Conservation (phyloP, 2,113 vertebrate species). For the Lophura nycthemera region DNA sequence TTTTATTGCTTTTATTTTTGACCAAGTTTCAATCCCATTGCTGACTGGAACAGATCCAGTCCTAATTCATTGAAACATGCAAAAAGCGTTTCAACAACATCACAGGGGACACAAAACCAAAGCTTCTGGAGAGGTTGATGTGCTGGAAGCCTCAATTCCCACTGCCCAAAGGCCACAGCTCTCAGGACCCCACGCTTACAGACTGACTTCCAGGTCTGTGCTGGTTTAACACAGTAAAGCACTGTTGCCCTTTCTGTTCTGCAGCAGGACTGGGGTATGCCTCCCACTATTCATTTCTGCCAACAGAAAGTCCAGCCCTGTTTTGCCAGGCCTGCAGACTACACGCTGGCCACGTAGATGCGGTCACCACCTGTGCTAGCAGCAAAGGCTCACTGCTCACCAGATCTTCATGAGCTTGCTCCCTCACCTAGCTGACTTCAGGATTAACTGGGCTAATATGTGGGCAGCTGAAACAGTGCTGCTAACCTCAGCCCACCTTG, state of each 20-base stretch:
- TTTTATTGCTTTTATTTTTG: background rate
- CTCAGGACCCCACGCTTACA: background rate
- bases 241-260: background rate
- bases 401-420: background rate
- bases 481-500: background rate
- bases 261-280: background rate
- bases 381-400: too few relatives aligned
- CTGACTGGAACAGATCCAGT: background rate
- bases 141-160: background rate
- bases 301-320: background rate
- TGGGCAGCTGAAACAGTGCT: background rate
- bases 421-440: background rate
- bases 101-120: background rate
- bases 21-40: background rate
- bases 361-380: fast-evolving
- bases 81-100: background rate
- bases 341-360: fast-evolving
- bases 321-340: background rate
- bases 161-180: background rate
- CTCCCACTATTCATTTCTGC: background rate
- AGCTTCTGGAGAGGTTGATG: background rate
- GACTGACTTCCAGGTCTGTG: background rate
- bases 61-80: fast-evolving
- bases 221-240: background rate
- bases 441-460: fast-evolving